Evolutionary conservation across 1,140 invertebrate genomes (phyloP), one percentile per base, ranked within the genome.

Genomic region (Caenorhabditis latens): DNA sequence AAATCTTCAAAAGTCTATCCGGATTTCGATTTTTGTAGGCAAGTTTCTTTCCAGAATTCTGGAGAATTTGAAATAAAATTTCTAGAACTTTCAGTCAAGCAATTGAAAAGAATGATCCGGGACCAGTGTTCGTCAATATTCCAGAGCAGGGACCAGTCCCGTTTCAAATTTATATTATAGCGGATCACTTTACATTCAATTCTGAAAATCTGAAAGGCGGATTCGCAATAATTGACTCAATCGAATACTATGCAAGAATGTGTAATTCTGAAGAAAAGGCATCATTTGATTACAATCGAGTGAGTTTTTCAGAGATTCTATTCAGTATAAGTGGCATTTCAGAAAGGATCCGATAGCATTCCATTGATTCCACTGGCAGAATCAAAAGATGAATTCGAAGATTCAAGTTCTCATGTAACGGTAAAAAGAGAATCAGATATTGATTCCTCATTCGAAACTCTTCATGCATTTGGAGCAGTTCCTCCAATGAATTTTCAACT

Each of bases 131-230:
- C 55, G 42, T 91, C 14, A 65, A 84, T 24, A 83, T 92, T 50
- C 92, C 92, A 0, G 91, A 92, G 65, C 58, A 89, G n/a, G 88
- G 84, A 19, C 86, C 88, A 82, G 71, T 89, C 24, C 83, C 91
- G 19, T 92, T 89, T 82, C 82, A 91, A 89, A 90, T 92, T 55
- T 92, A 86, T 85, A 90, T 92, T 43, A 75, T 89, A 42, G 90
- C 91, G 4, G 87, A 92, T 58, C 92, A 92, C 67, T 92, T 92
- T 86, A 91, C 92, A 6, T 92, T 91, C 48, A 50, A 89, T 48
- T 88, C 85, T 32, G 88, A 86, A 6, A 90, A 88, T 50, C 63
- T 92, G 16, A 87, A 90, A 85, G 91, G 91, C 13, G 91, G 91
- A 11, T 92, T 92, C 65, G 91, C 91, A 8, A 92, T 92, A 61